Conservation (phyloP, 2,113 vertebrate species). For the Dinomys branickii region DNA sequence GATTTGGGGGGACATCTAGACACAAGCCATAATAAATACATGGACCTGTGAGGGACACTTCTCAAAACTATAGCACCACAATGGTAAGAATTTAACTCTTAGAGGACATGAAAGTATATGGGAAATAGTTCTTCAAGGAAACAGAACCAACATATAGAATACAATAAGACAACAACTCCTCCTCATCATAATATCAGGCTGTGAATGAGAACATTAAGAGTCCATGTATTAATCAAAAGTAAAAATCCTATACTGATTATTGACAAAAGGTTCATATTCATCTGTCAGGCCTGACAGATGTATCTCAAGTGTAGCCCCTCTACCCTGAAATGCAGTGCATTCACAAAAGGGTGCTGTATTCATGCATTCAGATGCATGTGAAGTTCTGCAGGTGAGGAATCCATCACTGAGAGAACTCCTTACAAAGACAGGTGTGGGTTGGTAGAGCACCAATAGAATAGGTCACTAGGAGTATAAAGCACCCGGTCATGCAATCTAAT, state of each 20-base stretch:
- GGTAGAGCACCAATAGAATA: neutral
- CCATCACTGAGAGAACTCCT: neutral
- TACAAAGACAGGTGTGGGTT: neutral
- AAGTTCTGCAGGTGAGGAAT: neutral
- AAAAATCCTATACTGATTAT: neutral
- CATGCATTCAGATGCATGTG: neutral
- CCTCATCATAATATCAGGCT: neutral
- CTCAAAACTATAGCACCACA: neutral
- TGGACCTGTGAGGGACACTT: neutral
- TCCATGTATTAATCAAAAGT: neutral
- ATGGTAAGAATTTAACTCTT: neutral
- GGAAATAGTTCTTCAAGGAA: neutral
- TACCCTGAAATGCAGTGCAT: neutral
- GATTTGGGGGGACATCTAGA: neutral
- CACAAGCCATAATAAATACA: neutral
- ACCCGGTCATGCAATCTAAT: constrained; percentile 4
- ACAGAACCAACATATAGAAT: neutral
- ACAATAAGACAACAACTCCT: neutral
- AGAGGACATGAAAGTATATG: neutral
- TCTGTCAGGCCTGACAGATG: neutral
- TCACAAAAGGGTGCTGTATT: neutral
- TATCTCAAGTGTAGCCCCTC: neutral
- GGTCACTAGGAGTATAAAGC: neutral
- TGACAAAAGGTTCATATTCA: neutral
- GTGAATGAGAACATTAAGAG: neutral